Evolutionary conservation across 2,113 vertebrate species (phyloP), one percentile per base, ranked within the genome.

Genomic region (Melanostigma gelatinosum): DNA sequence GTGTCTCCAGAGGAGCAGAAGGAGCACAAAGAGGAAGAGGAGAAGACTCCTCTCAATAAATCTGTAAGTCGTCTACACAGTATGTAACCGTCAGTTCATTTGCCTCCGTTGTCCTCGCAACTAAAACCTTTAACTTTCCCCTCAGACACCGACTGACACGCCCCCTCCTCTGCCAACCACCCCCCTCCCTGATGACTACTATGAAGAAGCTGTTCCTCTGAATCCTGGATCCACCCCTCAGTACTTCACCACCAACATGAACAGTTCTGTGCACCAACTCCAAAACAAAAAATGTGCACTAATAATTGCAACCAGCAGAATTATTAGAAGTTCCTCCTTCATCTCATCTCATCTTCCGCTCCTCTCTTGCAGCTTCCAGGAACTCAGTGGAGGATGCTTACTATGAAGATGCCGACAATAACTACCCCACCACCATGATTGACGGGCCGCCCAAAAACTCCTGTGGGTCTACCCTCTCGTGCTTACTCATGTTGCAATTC

Each of bases 321-420:
- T 50, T 15, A 48, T 32, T n/a, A 13, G 9, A 63, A 16, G 32
- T 60, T 40, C 11, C 22, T 61, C 15, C 18, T 58, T 57, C 27
- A 20, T 67, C 46, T 62, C 8, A 64, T 65, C 44, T 74, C 29
- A 0, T 76, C 40, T 20, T 34, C 22, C 16, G 6, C 46, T 80
- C 20, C n/a, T 52, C 22, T 72, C 15, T 46, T 62, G 40, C 92
- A 98, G 97, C 96, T 88, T 96, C 95, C 82, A 97, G 96, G 82
- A 97, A 97, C 88, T 98, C 97, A 4, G 94, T 97, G 0, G 95
- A 97, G 87, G 98, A 99, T 0, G 95, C 96, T 36, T 99, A 99
- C 89, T 99, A 99, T 0, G 98, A 99, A 91, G 98, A 99, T 22
- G 97, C 98, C 34, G 98, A 99, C 88, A 95, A 96, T 91, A 98